A percentile compares a stretch with the other conserved stretches of the same genome.
These are phyloP conservation scores for Eurystomus gularis DNA, from an alignment of 2,113 vertebrate species.

Conservation along the genomic window DNA sequence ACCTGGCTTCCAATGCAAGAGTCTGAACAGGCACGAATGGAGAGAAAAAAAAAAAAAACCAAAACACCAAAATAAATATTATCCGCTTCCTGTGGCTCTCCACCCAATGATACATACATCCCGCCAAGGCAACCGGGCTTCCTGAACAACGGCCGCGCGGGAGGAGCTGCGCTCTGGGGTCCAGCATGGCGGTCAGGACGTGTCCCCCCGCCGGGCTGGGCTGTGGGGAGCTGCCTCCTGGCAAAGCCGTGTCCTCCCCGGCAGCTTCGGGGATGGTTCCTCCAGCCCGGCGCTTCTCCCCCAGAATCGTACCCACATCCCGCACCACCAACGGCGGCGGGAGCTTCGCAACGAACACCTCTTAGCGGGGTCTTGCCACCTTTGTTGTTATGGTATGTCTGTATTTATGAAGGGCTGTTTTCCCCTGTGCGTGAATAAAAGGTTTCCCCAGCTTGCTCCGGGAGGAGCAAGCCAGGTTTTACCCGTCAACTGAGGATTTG, in stretches of 20 bases:
- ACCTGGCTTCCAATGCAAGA: neutral
- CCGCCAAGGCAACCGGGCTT: neutral
- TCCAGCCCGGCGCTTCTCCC: neutral
- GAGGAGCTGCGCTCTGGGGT: neutral
- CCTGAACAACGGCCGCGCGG: neutral
- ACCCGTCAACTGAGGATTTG: neutral
- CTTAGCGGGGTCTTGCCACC: accelerated
- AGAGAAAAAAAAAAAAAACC: neutral
- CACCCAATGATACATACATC: slow-evolving; percentile 46
- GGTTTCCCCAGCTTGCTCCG: neutral
- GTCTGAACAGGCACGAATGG: neutral
- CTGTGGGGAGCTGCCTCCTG: neutral
- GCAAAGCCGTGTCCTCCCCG: neutral
- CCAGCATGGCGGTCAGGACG: neutral
- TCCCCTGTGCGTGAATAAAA: neutral
- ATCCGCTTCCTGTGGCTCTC: slow-evolving; percentile 48
- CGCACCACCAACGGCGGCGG: accelerated
- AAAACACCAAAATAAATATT: neutral
- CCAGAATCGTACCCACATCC: accelerated
- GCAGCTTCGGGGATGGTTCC: neutral
- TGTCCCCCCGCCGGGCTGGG: accelerated
- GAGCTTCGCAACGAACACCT: neutral
- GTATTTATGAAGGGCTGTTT: neutral
- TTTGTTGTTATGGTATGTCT: neutral
- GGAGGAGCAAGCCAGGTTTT: neutral